Percentiles rank a stretch among this genome's conserved stretches.
These are phyloP conservation scores for Larimichthys crocea DNA, from an alignment of 2,113 vertebrate genomes.

Conservation along the genomic window DNA sequence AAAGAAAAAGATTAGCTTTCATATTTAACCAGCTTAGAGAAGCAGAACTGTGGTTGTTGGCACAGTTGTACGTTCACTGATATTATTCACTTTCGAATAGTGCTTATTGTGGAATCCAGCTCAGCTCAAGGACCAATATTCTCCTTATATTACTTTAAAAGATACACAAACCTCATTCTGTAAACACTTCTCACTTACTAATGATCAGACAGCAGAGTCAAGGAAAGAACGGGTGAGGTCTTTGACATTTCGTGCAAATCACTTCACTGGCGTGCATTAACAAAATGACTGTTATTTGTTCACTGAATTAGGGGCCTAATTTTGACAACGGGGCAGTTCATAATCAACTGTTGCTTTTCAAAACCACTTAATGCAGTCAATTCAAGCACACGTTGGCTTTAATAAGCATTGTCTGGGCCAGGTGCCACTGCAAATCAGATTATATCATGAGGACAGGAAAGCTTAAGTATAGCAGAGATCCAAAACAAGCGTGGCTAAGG, in stretches of 20 bases:
- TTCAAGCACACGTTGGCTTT: slow-evolving; percentile 6
- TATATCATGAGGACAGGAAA: neutral
- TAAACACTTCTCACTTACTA: neutral
- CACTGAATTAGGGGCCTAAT: neutral
- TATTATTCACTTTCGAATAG: neutral
- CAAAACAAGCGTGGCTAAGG: neutral
- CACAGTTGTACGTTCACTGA: neutral
- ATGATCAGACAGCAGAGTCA: neutral
- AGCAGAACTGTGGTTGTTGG: neutral
- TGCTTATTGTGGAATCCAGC: neutral
- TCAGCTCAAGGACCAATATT: neutral
- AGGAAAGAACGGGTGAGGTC: neutral
- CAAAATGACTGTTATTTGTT: neutral
- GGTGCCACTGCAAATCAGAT: slow-evolving; percentile 29
- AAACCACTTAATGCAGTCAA: slow-evolving; percentile 9
- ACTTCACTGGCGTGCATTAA: neutral
- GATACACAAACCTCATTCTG: neutral
- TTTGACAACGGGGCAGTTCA: neutral
- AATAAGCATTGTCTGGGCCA: slow-evolving; percentile 15
- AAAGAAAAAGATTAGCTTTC: neutral
- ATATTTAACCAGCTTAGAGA: neutral
- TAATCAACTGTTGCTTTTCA: slow-evolving; percentile 11
- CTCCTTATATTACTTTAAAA: neutral
- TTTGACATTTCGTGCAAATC: neutral
- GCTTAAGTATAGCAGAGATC: neutral